These are phyloP conservation scores for Diadophis punctatus DNA, from an alignment of 2,113 vertebrate genomes.

Conservation along the genomic window DNA sequence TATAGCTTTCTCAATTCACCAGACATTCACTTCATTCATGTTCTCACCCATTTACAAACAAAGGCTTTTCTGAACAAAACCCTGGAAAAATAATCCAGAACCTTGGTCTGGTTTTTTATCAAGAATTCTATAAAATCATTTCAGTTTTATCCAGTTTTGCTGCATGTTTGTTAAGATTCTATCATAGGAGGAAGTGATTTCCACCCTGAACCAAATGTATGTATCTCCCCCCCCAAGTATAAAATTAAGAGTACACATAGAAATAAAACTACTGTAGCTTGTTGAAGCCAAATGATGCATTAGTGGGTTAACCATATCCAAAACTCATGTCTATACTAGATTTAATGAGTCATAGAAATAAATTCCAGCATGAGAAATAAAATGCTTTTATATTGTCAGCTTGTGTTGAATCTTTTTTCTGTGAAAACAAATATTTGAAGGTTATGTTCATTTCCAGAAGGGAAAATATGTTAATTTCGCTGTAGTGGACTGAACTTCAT, in stretches of 20 bases:
- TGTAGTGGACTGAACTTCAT: neutral
- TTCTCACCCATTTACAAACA: neutral
- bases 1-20: neutral
- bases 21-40: neutral
- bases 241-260: neutral
- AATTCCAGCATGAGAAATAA: neutral
- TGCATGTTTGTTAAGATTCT: neutral
- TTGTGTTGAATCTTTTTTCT: neutral
- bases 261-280: neutral
- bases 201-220: neutral
- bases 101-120: neutral
- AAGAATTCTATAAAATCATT: neutral
- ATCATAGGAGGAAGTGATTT: neutral
- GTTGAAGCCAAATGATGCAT: neutral
- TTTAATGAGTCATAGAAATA: constrained; percentile 8
- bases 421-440: neutral
- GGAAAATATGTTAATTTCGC: neutral
- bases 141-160: neutral
- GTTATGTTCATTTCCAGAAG: neutral
- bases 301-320: neutral
- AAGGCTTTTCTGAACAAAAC: neutral
- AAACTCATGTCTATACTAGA: constrained; percentile 11
- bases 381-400: neutral
- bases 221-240: neutral
- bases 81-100: neutral